Evolutionary conservation across 2,888 invertebrate genomes (phyloP).

Genomic region (Saturnia pavonia): DNA sequence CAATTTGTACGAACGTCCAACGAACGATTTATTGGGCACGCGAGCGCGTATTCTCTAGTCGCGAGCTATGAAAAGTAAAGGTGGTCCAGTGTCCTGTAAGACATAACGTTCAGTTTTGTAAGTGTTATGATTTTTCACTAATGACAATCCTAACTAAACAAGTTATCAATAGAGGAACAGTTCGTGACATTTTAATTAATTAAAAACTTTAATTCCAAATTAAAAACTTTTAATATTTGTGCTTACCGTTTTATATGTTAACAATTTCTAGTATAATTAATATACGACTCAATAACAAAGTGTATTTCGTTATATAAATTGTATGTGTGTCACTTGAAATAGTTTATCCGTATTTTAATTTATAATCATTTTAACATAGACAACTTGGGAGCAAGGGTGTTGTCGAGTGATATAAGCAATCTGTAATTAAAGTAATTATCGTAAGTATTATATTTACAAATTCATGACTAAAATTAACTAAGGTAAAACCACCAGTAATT

Average conservation of each 20-base stretch:
- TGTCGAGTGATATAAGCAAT: not conserved
- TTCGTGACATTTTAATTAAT: not conserved
- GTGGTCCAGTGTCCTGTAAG: slow-evolving; percentile 2
- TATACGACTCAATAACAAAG: no score
- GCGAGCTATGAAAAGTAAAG: slow-evolving; percentile 8
- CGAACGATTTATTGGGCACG: slow-evolving; percentile 71
- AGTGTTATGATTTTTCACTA: not conserved
- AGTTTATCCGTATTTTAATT: not conserved
- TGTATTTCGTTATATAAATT: no score
- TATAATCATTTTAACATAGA: not conserved
- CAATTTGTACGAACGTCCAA: slow-evolving; percentile 76
- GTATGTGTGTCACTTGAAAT: not conserved
- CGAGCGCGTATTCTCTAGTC: slow-evolving; percentile 51
- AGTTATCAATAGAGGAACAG: not conserved
- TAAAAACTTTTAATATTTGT: not conserved
- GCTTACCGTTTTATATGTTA: not conserved
- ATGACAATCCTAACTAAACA: not conserved
- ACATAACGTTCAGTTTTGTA: not conserved
- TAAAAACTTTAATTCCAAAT: not conserved
- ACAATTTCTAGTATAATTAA: no score
- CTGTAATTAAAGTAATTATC: not conserved
- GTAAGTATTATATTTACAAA: not conserved
- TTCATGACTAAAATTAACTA: no score
- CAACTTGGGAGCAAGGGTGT: not conserved
- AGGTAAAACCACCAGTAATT: no score